Base-by-base conservation (phyloP, 2,113 vertebrate genomes). In the Nyctereutes procyonoides region DNA sequence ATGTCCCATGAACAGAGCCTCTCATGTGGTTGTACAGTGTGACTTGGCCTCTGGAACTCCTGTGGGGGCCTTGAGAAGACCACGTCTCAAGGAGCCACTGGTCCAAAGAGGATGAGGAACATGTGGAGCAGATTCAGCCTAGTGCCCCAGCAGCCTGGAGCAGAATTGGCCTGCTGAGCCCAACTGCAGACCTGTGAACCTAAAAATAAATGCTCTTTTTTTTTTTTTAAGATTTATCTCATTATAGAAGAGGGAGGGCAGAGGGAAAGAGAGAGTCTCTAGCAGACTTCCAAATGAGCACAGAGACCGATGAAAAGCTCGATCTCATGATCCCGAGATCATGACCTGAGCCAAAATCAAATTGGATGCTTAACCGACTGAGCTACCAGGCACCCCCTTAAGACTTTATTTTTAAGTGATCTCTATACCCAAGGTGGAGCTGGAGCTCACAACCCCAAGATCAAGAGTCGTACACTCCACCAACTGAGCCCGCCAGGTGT, bases 101-200 rank as follows among this genome's bases (percentile, higher is more conserved):
- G 38, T 65, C 38, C 69, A 38, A n/a, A 24, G 73, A 65, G 48
- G 13, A 32, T 7, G 14, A 91, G 35, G 79, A 48, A 28, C 35
- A 13, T 2, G 0, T 5, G 0, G 48, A 15, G 35, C 14, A 10
- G n/a, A 30, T 17, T 20, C 38, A 26, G 67, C 53, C 38, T 38
- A 13, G 60, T 0, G 5, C 10, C 43, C 85, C 73, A 22, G 22
- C n/a, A 10, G 63, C 51, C 71, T 6, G 19, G 48, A 30, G 53
- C 76, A 43, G 43, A 63, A 13, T 55, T 15, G 30, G 48, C 26
- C n/a, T 3, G 2, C 38, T 1, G 38, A 77, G 53, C 24, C 71
- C 71, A 30, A 55, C 14, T 2, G 6, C 55, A 53, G 92, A 53
- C 30, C 30, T 9, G 26, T 5, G 16, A 35, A 16, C 62, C 1